Evolutionary conservation across 2,888 invertebrate genomes (phyloP).

Genomic region (Stenodema calcarata): DNA sequence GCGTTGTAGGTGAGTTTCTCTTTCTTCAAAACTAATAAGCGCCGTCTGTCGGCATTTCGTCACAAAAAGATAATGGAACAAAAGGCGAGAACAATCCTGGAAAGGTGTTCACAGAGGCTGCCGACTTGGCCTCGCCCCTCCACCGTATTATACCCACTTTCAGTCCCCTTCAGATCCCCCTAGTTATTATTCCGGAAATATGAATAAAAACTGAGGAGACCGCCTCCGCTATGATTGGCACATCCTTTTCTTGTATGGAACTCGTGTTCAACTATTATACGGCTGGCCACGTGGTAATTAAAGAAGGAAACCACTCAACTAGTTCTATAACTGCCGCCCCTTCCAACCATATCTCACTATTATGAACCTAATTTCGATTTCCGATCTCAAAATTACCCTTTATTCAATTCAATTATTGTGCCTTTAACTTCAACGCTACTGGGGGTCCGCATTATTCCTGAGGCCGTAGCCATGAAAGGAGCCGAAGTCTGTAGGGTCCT

Average conservation of each 20-base stretch:
- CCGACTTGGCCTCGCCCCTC: not conserved
- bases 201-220: not conserved
- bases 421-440: not conserved
- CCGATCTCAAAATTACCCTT: not conserved
- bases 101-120: not conserved
- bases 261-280: not conserved
- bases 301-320: not conserved
- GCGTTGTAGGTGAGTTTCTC: not conserved
- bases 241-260: slow-evolving; percentile 1
- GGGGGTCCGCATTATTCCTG: not conserved
- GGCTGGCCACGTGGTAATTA: not conserved
- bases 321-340: not conserved
- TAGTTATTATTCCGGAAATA: not conserved
- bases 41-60: not conserved
- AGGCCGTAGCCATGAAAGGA: not conserved
- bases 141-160: not conserved
- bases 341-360: not conserved
- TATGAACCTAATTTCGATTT: not conserved
- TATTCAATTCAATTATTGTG: not conserved
- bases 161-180: not conserved
- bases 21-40: not conserved
- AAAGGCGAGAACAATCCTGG: not conserved
- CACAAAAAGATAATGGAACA: not conserved
- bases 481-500: not conserved
- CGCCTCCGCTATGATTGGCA: not conserved